Evolutionary conservation across 2,888 invertebrate genomes (phyloP).

Genomic region (Hybos culiciformis): DNA sequence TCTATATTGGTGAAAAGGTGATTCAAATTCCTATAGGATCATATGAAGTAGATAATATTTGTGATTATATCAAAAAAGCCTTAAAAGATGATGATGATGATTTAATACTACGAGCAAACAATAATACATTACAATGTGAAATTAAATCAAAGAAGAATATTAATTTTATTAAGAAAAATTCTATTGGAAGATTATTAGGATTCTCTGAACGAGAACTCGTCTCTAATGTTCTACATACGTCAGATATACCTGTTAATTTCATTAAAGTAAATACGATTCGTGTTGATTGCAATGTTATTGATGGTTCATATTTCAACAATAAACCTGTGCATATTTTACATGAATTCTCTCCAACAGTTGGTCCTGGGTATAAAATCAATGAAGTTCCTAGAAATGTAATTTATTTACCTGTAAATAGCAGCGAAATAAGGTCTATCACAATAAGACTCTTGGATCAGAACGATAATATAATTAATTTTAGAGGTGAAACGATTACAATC

Average conservation of each 20-base stretch:
- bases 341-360: conserved; percentile 22
- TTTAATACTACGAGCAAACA: too few species aligned
- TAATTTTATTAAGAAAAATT: too few species aligned
- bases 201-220: conserved; percentile 2
- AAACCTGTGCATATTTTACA: conserved; percentile 22
- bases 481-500: conserved; percentile 20
- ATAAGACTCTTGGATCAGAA: conserved; percentile 23
- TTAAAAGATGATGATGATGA: too few species aligned
- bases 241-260: conserved; percentile 22
- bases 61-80: too few species aligned
- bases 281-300: conserved; percentile 10
- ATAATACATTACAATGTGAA: too few species aligned
- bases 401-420: conserved; percentile 22
- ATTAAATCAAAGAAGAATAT: too few species aligned
- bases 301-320: conserved; percentile 12
- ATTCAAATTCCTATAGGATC: too few species aligned
- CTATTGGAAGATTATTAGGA: conserved; percentile 9
- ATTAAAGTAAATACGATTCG: conserved; percentile 16
- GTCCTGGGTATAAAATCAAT: conserved; percentile 25
- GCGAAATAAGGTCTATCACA: conserved; percentile 18
- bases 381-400: conserved; percentile 24
- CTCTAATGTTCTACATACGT: conserved; percentile 16
- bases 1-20: too few species aligned
- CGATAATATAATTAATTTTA: conserved; percentile 22
- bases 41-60: too few species aligned